Conservation (phyloP, 2,888 invertebrate genomes). For the Timandra comae region DNA sequence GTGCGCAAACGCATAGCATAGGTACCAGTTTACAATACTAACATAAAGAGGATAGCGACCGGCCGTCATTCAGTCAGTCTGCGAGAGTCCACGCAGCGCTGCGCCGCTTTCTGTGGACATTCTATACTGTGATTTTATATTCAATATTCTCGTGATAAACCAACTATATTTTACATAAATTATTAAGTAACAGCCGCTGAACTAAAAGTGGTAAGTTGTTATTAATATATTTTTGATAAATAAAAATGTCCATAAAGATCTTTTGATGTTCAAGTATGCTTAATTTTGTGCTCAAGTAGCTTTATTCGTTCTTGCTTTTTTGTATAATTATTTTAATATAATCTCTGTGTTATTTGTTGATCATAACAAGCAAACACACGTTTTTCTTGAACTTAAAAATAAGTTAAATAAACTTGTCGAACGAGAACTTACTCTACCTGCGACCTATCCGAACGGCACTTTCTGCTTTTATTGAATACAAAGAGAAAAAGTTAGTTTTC, state of each 20-base stretch:
- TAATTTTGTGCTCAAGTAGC: too few species aligned
- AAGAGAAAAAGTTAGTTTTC: conserved; percentile 6
- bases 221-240: too few species aligned
- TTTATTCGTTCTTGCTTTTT: too few species aligned
- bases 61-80: conserved; percentile 63
- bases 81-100: conserved; percentile 37
- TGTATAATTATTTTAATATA: too few species aligned
- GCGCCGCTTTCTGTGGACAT: conserved; percentile 28
- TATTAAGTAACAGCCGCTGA: conserved; percentile 1
- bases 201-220: conserved; percentile 20
- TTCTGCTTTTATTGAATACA: neutral
- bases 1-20: conserved; percentile 45
- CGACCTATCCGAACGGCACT: neutral
- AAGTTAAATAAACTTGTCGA: too few species aligned
- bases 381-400: too few species aligned
- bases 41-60: conserved; percentile 69
- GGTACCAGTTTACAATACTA: conserved; percentile 63
- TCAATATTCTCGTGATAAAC: conserved; percentile 9
- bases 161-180: neutral
- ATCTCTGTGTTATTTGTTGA: too few species aligned
- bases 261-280: too few species aligned
- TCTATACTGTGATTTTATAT: conserved; percentile 3
- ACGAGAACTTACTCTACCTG: too few species aligned
- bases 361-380: too few species aligned
- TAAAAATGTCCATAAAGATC: too few species aligned